A percentile compares a stretch with the other conserved stretches of the same genome.
Conservation (phyloP, 1,140 invertebrate genomes). For the Drosophila persimilis region DNA sequence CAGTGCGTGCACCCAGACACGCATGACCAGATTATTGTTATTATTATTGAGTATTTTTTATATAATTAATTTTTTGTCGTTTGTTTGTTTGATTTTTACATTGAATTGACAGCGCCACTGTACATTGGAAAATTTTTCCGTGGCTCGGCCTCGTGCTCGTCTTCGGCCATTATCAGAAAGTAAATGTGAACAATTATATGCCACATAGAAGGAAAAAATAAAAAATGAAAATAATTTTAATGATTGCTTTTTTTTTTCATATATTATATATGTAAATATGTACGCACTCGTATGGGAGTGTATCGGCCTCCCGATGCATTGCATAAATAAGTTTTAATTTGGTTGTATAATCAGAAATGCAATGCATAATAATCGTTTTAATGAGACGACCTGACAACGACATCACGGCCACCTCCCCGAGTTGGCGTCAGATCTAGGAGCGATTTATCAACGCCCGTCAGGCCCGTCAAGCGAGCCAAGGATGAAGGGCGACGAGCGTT, state of each 20-base stretch:
- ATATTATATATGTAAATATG: too few species aligned
- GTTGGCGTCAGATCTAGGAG: neutral
- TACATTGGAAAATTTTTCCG: neutral
- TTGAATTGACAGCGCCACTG: constrained; percentile 27
- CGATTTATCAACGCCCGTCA: constrained; percentile 55
- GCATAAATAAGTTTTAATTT: constrained; percentile 78
- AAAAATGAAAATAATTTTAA: constrained; percentile 55
- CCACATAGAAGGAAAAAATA: constrained; percentile 35
- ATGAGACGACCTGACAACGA: constrained; percentile 69
- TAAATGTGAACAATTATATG: constrained; percentile 70
- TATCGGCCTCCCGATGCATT: constrained; percentile 13
- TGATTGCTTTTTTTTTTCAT: constrained; percentile 41
- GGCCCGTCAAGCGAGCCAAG: neutral
- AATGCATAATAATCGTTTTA: constrained; percentile 78
- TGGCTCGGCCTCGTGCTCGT: constrained; percentile 11
- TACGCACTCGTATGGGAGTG: constrained; percentile 11
- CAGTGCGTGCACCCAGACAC: constrained; percentile 40
- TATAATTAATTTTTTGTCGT: constrained; percentile 60
- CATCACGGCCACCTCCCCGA: constrained; percentile 17
- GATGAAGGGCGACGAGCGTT: constrained; percentile 10
- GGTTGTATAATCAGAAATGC: constrained; percentile 73
- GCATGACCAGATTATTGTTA: constrained; percentile 62
- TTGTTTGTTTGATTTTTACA: constrained; percentile 63
- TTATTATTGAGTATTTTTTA: constrained; percentile 61
- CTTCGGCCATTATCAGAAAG: constrained; percentile 47